phyloP scores from a whole-genome alignment of 2,888 invertebrate species.

The Oscheius sp. region DNA sequence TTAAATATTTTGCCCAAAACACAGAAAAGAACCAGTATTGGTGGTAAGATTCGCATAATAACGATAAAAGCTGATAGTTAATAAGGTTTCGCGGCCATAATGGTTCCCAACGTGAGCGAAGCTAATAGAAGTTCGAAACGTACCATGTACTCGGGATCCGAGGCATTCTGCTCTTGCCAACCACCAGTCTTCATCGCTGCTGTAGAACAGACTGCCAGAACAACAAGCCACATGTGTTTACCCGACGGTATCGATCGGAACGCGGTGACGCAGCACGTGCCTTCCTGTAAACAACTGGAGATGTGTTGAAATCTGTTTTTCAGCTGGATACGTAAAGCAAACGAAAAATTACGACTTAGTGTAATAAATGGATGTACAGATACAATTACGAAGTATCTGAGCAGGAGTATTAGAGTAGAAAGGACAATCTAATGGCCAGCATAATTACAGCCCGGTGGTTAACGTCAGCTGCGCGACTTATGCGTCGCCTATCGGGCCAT shows the following conservation, averaged over 20 bases:
- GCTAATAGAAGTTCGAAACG: conserved; percentile 34
- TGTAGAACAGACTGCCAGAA: conserved; percentile 3
- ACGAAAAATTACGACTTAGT: background rate
- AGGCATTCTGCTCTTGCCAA: conserved; percentile 50
- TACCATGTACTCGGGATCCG: conserved; percentile 53
- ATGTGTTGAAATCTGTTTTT: conserved; percentile 3
- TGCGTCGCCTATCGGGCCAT: conserved; percentile 14
- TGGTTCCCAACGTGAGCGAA: too few species aligned
- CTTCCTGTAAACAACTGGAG: background rate
- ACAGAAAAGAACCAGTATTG: too few species aligned
- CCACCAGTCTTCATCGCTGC: conserved; percentile 43
- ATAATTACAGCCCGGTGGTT: conserved; percentile 10
- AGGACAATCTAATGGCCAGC: background rate
- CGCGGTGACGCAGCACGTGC: conserved; percentile 1
- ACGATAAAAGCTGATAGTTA: background rate
- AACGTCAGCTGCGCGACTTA: conserved; percentile 16
- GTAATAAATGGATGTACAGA: background rate
- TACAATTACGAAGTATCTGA: background rate
- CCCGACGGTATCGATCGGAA: conserved; percentile 16
- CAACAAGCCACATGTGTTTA: conserved; percentile 26
- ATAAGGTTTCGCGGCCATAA: too few species aligned
- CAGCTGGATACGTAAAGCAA: background rate
- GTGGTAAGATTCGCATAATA: background rate
- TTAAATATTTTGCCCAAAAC: background rate
- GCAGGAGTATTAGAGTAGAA: background rate